A percentile compares a stretch with the other conserved stretches of the same genome.
Conservation (phyloP, 2,113 vertebrate species). For the Pelvicachromis taeniatus region DNA sequence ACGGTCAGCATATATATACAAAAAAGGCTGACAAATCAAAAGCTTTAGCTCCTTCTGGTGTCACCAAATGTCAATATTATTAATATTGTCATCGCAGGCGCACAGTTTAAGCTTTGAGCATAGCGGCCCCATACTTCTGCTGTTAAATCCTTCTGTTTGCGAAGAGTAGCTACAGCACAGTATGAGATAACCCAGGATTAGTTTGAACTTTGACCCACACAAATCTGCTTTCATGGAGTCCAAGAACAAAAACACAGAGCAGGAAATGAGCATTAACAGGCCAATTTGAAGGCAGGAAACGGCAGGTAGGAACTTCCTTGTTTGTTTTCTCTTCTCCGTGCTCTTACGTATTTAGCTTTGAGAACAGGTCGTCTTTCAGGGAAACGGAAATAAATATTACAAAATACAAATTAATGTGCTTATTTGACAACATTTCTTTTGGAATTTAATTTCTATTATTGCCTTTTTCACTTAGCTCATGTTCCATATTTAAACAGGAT, state of each 20-base stretch:
- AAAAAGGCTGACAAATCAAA: background rate
- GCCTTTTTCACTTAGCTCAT: background rate
- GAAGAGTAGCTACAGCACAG: background rate
- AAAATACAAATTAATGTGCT: background rate
- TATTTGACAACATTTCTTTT: background rate
- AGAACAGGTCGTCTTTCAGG: background rate
- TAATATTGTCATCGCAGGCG: background rate
- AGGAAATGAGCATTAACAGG: background rate
- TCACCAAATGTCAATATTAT: background rate
- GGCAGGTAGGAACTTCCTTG: background rate
- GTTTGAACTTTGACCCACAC: background rate
- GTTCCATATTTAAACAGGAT: background rate
- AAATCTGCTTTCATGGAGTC: background rate
- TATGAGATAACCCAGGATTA: background rate
- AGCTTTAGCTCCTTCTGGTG: background rate
- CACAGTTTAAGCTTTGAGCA: background rate
- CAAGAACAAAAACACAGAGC: background rate
- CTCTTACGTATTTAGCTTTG: background rate
- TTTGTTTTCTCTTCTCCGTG: background rate
- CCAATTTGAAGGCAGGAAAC: background rate
- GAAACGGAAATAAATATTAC: background rate
- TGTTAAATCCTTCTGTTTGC: background rate
- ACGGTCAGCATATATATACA: background rate
- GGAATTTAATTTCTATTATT: background rate
- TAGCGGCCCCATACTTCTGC: background rate